Evolutionary conservation across 2,888 invertebrate genomes (phyloP).

Genomic region (Itoplectis maculator): DNA sequence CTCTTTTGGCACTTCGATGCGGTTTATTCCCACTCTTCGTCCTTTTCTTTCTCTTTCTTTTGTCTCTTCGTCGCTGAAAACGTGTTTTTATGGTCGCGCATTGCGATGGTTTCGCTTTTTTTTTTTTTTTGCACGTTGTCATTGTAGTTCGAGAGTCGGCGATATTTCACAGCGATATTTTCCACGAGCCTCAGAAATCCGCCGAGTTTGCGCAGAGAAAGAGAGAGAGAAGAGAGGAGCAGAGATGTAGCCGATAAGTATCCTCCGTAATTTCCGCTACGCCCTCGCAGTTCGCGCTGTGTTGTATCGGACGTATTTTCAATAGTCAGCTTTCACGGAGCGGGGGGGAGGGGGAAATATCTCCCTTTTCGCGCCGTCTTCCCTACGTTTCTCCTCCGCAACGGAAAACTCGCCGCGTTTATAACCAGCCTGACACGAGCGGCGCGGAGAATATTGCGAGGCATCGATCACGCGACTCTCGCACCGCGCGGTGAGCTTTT

Average conservation of each 20-base stretch:
- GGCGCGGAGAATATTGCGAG: constrained; percentile 64
- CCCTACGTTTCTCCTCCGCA: constrained; percentile 35
- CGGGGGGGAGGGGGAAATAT: constrained; percentile 16
- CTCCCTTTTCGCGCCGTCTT: constrained; percentile 40
- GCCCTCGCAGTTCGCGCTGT: neutral
- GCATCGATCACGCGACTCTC: constrained; percentile 56
- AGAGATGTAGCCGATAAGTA: constrained; percentile 47
- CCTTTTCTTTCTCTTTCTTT: too few species aligned
- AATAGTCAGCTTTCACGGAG: constrained; percentile 41
- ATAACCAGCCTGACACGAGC: too few species aligned
- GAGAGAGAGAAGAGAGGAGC: neutral
- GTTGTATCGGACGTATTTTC: constrained; percentile 48
- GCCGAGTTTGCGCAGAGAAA: too few species aligned
- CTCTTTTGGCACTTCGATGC: neutral
- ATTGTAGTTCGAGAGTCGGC: neutral
- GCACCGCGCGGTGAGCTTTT: constrained; percentile 27
- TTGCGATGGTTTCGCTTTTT: too few species aligned
- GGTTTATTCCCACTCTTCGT: neutral
- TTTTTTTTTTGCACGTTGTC: too few species aligned
- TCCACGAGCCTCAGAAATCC: too few species aligned
- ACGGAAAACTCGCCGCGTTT: constrained; percentile 23
- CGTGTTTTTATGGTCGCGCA: too few species aligned
- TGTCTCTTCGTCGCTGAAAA: too few species aligned
- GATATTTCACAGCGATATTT: constrained; percentile 35
- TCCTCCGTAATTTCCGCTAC: constrained; percentile 53